Evolutionary conservation across 1,140 invertebrate species (phyloP), one percentile per base, ranked within the genome.

Genomic region (Pristionchus pacificus): DNA sequence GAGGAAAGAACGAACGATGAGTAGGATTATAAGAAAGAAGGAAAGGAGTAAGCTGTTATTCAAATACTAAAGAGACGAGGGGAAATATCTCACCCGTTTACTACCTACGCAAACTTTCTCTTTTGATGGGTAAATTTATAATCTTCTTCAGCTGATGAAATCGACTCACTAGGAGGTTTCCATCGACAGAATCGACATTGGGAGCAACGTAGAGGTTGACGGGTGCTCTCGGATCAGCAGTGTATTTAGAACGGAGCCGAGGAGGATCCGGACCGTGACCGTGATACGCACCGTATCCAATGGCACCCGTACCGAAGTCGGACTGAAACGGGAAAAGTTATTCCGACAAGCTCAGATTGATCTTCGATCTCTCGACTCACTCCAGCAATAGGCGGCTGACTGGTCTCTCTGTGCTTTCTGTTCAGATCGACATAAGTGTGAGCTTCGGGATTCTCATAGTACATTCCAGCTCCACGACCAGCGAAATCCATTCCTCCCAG

Each of bases 401-500:
- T 55, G 61, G 29, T 73, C 75, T 28, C 60, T 60, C n/a, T n/a
- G n/a, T n/a, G 30, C 66, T 76, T 60, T 65, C 72, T 25, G 66
- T 31, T 3, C 30, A 57, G 30, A 59, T 30, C 29, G 59, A 65
- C 64, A 38, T 76, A 76, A 29, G 71, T 58, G 32, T 64, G 28
- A 59, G 57, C 38, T 25, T 58, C 58, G 61, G 66, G 65, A 63
- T 72, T 65, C 32, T 74, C 70, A 13, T 74, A 31, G 14, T 60
- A 58, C 33, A 70, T 31, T 59, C 71, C 71, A 31, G n/a, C n/a
- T n/a, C n/a, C n/a, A n/a, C n/a, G n/a, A n/a, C 67, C 62, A 49
- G 82, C 76, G 63, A 72, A 82, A 63, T 82, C 80, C 74, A 84
- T 80, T 68, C 80, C 80, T 62, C 80, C 80, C 60, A 78, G 82